Conservation (phyloP, 1,140 invertebrate genomes). For the Gryllus bimaculatus region DNA sequence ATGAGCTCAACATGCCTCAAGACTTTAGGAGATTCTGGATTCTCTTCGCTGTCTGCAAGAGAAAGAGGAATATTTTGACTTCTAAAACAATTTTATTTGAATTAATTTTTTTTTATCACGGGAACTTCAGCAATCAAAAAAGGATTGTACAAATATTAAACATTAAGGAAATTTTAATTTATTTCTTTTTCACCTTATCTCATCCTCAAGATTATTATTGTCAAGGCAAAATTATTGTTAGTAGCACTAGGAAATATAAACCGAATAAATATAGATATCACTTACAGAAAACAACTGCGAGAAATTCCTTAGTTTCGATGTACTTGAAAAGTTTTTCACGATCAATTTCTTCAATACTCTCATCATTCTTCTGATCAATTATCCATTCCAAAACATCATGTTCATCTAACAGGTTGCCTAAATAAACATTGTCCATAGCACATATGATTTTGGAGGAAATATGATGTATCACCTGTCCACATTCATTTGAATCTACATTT, state of each 20-base stretch:
- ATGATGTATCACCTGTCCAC: not conserved
- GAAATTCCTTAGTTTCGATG: slow-evolving; percentile 84
- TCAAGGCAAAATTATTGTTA: no score
- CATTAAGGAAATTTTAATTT: no score
- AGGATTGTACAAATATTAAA: no score
- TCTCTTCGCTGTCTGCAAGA: slow-evolving; percentile 66
- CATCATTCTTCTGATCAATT: slow-evolving; percentile 82
- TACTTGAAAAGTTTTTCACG: slow-evolving; percentile 74
- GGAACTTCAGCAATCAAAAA: no score
- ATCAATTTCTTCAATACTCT: slow-evolving; percentile 85
- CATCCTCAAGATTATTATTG: no score
- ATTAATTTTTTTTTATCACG: no score
- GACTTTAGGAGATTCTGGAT: slow-evolving; percentile 64
- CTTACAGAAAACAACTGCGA: slow-evolving; percentile 90
- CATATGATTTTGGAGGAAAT: not conserved
- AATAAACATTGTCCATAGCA: slow-evolving; percentile 23
- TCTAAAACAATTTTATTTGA: no score
- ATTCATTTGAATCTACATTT: not conserved
- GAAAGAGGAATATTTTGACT: not conserved
- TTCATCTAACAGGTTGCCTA: slow-evolving; percentile 80
- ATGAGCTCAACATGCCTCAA: slow-evolving; percentile 80
- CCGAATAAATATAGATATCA: slow-evolving; percentile 27
- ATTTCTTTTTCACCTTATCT: no score
- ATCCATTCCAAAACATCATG: slow-evolving; percentile 82
- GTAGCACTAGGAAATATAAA: not conserved